phyloP scores from a whole-genome alignment of 2,113 vertebrate genomes.

The Canis aureus region DNA sequence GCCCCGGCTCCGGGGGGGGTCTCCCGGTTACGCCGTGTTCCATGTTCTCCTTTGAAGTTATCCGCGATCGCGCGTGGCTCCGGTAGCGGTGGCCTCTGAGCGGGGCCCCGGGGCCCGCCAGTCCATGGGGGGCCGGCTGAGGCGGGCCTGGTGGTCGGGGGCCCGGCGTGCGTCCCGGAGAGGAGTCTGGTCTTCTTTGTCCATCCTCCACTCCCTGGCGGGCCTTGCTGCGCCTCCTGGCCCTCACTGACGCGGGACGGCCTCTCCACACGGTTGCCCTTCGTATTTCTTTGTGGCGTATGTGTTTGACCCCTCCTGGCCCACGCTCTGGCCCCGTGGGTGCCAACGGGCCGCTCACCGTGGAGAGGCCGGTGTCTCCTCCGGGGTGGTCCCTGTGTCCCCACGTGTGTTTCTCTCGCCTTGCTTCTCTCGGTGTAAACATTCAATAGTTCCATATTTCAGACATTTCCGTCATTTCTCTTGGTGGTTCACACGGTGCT shows the following conservation, averaged over 20 bases:
- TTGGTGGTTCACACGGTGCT: not conserved
- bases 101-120: not conserved
- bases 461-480: not conserved
- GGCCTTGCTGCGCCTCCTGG: too few relatives aligned
- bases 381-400: not conserved
- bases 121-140: not conserved
- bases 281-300: not conserved
- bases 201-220: accelerated
- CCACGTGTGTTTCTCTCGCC: not conserved
- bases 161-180: accelerated
- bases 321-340: not conserved
- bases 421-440: not conserved
- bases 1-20: not conserved
- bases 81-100: not conserved
- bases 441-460: not conserved
- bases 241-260: accelerated
- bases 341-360: accelerated
- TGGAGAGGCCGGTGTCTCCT: not conserved
- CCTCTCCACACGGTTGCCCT: not conserved
- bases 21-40: not conserved
- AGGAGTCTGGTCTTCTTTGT: not conserved
- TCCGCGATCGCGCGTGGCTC: not conserved
- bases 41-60: not conserved
- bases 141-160: accelerated
- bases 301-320: accelerated